Evolutionary conservation across 2,888 invertebrate species (phyloP), one percentile per base, ranked within the genome.

Genomic region (Folsomia candida): DNA sequence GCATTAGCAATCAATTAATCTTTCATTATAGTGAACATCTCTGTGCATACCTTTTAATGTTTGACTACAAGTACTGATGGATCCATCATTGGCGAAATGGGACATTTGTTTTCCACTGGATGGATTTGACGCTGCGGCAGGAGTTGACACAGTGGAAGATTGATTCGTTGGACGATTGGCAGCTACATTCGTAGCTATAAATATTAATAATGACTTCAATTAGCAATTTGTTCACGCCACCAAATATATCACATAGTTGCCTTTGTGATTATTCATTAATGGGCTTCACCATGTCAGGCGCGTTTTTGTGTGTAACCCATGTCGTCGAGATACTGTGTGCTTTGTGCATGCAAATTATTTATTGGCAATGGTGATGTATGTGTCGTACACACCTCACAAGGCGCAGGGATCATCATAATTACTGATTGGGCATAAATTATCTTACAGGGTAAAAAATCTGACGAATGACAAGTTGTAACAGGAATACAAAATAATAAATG

Each of bases 111-210:
- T 92, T 47, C 94, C 87, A 0, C 92, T 92, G 0, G 71, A 67
- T 24, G 68, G 69, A 25, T 69, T 64, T 3, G 73, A 73, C 51
- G 69, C 65, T 59, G 93, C 91, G 0, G 93, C 63, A 28, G 68
- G 63, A 14, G 64, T 64, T 3, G 74, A 71, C 51, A 71, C 69
- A 57, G 93, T 91, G 0, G 93, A 93, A 67, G 94, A 94, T 84
- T 94, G 94, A 84, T 94, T 94, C 0, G 92, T 90, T 1, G 94
- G 94, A 82, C 93, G 93, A 65, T 92, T 86, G 80, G 89, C 90
- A 1, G 91, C 93, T 14, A 93, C 90, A 83, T 94, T 93, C 28
- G 91, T 91, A 63, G 90, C 91, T 91, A 84, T 14, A 82, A 81
- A 72, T 71, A 73, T 74, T 71, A 67, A 54, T 54, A n/a, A 60